These are phyloP conservation scores for Lutraria rhynchaena DNA, from an alignment of 1,140 invertebrate species.

Conservation along the genomic window DNA sequence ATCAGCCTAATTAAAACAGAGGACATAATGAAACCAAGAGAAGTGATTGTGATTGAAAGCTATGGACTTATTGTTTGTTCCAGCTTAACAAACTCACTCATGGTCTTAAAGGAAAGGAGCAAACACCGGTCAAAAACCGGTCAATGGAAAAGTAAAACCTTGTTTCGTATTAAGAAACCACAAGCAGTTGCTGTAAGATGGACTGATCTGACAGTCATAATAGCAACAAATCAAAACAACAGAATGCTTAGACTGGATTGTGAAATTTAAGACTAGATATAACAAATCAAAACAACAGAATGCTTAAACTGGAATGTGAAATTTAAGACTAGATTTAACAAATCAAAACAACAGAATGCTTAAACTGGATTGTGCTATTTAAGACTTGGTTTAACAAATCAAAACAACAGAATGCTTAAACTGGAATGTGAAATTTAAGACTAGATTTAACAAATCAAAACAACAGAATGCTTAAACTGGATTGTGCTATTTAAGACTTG, in stretches of 20 bases:
- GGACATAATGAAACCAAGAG: neutral
- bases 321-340: neutral
- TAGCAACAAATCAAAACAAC: neutral
- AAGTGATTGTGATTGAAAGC: neutral
- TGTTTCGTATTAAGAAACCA: neutral
- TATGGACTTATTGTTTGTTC: neutral
- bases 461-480: neutral
- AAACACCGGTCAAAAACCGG: neutral
- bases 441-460: neutral
- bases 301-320: neutral
- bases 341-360: neutral
- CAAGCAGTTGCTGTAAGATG: conserved; percentile 4
- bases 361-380: neutral
- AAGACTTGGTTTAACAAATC: neutral
- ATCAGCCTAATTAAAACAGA: neutral
- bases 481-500: neutral
- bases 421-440: neutral
- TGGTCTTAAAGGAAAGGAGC: neutral
- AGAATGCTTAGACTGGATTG: neutral
- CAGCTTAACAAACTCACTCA: neutral
- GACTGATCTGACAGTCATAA: conserved; percentile 2
- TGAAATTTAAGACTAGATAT: neutral
- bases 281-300: neutral
- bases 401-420: neutral
- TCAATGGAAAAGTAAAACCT: too few species aligned